Percentiles rank a stretch among this genome's conserved stretches.
Conservation (phyloP, 2,888 invertebrate genomes). For the Thecophora atra region DNA sequence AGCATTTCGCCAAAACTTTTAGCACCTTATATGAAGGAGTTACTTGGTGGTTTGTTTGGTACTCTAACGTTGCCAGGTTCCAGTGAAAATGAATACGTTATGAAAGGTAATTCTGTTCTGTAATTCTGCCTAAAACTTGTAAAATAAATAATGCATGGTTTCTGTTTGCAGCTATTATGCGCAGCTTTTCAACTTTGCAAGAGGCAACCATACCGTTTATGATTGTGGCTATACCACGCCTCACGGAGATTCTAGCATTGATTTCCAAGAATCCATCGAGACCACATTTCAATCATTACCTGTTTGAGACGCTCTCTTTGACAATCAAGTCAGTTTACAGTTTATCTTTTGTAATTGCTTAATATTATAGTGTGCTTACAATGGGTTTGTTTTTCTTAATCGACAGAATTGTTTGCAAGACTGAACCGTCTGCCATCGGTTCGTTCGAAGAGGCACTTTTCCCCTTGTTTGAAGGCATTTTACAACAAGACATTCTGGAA, state of each 20-base stretch:
- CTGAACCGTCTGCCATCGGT: slow-evolving; percentile 79
- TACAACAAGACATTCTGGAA: slow-evolving; percentile 91
- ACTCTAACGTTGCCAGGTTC: slow-evolving; percentile 78
- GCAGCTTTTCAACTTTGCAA: slow-evolving; percentile 83
- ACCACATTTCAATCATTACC: slow-evolving; percentile 97
- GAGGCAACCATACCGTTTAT: slow-evolving; percentile 83
- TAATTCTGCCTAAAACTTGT: slow-evolving; percentile 2
- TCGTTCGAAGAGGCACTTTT: slow-evolving; percentile 93
- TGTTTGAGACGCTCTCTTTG: slow-evolving; percentile 94
- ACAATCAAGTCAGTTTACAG: slow-evolving; percentile 80
- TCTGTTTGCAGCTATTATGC: slow-evolving; percentile 77
- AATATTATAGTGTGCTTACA: neutral
- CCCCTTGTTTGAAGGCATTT: slow-evolving; percentile 93
- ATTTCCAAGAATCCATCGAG: slow-evolving; percentile 95
- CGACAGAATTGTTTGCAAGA: slow-evolving; percentile 83
- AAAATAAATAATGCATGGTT: slow-evolving; percentile 19
- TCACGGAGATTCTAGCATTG: slow-evolving; percentile 82
- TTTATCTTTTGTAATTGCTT: neutral
- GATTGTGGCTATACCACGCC: slow-evolving; percentile 80
- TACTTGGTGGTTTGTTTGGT: slow-evolving; percentile 80
- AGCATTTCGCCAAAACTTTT: slow-evolving; percentile 73
- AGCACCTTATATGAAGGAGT: slow-evolving; percentile 73
- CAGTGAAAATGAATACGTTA: slow-evolving; percentile 95
- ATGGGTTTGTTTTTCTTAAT: slow-evolving; percentile 20
- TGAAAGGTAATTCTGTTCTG: slow-evolving; percentile 73